phyloP scores from a whole-genome alignment of 2,797 vertebrate genomes.

The Arrhamphus sclerolepis region DNA sequence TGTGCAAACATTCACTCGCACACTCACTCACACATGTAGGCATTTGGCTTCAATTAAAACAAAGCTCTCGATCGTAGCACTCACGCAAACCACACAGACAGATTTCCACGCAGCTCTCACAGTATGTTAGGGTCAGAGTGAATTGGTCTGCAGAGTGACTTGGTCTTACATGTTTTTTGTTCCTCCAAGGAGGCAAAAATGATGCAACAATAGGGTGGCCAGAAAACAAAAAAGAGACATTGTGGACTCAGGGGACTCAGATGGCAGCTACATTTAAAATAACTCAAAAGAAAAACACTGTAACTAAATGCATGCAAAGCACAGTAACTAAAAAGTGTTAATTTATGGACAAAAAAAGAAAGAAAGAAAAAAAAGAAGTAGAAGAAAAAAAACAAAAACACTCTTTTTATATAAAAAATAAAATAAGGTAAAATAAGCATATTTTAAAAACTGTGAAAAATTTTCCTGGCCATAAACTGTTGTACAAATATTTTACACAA shows the following conservation, averaged over 20 bases:
- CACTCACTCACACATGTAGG: constrained; percentile 8
- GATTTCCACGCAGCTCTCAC: constrained; percentile 60
- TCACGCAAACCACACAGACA: constrained; percentile 36
- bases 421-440: constrained; percentile 70
- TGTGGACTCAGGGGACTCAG: constrained; percentile 32
- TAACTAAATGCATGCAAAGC: constrained; percentile 86
- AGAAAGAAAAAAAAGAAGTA: too few relatives aligned
- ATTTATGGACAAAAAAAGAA: constrained; percentile 47
- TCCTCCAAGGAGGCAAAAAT: constrained; percentile 39
- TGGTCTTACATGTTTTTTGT: constrained; percentile 66
- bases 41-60: constrained; percentile 49
- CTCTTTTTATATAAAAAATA: constrained; percentile 59
- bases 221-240: constrained; percentile 24
- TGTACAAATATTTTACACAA: constrained; percentile 92
- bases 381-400: constrained; percentile 32
- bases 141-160: constrained; percentile 69
- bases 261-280: constrained; percentile 55
- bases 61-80: constrained; percentile 31
- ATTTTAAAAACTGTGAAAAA: constrained; percentile 77
- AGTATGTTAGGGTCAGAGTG: constrained; percentile 72
- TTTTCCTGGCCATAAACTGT: constrained; percentile 87
- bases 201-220: constrained; percentile 29
- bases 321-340: constrained; percentile 70
- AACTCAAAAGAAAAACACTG: constrained; percentile 68
- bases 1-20: constrained; percentile 30